Base-by-base conservation (phyloP, 2,113 vertebrate species). In the Leptobrachium leishanense region DNA sequence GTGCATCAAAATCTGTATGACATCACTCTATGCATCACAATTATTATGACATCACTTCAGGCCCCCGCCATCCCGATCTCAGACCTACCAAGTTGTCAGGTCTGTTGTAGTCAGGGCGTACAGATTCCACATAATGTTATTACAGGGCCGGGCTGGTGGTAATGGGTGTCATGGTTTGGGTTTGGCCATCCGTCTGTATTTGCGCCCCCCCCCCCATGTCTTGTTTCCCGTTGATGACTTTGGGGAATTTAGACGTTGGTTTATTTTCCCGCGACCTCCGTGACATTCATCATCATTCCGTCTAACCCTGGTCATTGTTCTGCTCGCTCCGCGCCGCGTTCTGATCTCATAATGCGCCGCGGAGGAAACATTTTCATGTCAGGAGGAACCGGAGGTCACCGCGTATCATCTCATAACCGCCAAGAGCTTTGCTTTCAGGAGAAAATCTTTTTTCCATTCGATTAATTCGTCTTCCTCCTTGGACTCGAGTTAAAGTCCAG, bases 281-380 rank as follows among this genome's bases (percentile, higher is more conserved):
- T 20, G n/a, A 44, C 7, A 63, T 63, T 12, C 54, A 63, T 63
- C 59, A 64, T 64, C 59, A 50, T 74, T 40, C 63, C 2, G n/a
- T 40, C 2, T 43, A 6, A 44, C 10, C 6, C 55, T 50, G 10
- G 5, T 72, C 50, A 55, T 11, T 20, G 13, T 54, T 54, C 65
- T 54, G 42, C 53, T 54, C 62, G 53, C 62, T 40, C n/a, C 12
- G 46, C 68, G n/a, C 9, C 70, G 46, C 4, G 46, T 50, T 50
- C 46, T 5, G 46, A 50, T 50, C 70, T 72, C 42, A 76, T 76
- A 68, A 68, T 11, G 39, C 8, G 3, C 5, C 43, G 12, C 13
- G 43, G 40, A 63, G 76, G 76, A 78, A 78, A 46, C 68, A 4
- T 42, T 71, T 63, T 71, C 12, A 1, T 78, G 76, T 71, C 46